Percentiles rank a stretch among this genome's conserved stretches.
These are phyloP conservation scores for Sanderia malayensis DNA, from an alignment of 30 jellyfish, hydroid and myxozoan species.

Conservation along the genomic window DNA sequence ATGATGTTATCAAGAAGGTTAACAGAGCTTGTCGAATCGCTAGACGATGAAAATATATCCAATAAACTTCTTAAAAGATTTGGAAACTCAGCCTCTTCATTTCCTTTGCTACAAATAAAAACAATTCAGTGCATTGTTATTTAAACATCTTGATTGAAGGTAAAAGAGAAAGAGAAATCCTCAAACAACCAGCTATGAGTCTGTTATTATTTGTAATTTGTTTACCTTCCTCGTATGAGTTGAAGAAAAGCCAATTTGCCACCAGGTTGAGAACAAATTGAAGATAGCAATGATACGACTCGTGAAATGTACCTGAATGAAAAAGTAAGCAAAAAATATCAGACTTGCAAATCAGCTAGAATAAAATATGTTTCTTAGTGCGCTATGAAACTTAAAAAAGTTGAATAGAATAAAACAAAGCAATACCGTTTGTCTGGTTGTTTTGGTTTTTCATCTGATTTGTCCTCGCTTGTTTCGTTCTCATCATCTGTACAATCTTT, in stretches of 20 bases:
- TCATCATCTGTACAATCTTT: background rate
- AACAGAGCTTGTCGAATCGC: background rate
- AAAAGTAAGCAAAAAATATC: no score
- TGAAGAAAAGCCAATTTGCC: conserved; percentile 84
- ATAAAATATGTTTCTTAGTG: no score
- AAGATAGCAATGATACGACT: conserved; percentile 59
- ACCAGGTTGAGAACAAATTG: conserved; percentile 88
- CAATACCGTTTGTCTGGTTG: conserved; percentile 24
- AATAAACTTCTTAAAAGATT: conserved; percentile 1
- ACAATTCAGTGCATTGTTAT: no score
- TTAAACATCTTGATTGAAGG: no score
- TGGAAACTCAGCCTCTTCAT: conserved; percentile 16
- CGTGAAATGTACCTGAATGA: conserved; percentile 22
- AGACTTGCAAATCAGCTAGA: background rate
- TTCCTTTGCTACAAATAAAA: background rate
- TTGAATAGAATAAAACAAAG: background rate
- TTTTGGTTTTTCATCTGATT: conserved; percentile 10
- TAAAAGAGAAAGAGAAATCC: no score
- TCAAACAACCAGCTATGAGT: no score
- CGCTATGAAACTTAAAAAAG: no score
- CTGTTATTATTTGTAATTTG: background rate
- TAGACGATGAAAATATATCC: conserved; percentile 17
- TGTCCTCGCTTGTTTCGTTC: conserved; percentile 15
- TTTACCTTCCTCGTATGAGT: conserved; percentile 51
- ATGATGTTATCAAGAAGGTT: background rate